Evolutionary conservation across 2,888 invertebrate species (phyloP).

Genomic region (Melitaea athalia): DNA sequence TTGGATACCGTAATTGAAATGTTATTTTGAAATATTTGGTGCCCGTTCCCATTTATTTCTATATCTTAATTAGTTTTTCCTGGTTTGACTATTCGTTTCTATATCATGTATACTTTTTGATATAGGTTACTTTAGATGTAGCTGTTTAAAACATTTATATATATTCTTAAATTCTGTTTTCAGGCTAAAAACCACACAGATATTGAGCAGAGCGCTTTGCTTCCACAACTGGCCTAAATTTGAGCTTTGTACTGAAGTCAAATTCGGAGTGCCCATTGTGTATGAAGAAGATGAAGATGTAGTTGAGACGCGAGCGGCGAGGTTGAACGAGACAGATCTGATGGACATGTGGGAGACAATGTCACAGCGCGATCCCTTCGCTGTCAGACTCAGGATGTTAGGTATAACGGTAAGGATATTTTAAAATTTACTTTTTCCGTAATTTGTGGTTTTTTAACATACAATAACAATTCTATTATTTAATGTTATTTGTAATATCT

Average conservation of each 20-base stretch:
- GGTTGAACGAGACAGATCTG: constrained; percentile 60
- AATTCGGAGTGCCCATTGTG: constrained; percentile 63
- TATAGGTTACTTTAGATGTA: too few species aligned
- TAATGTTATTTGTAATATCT: too few species aligned
- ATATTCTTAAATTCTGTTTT: constrained; percentile 11
- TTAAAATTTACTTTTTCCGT: neutral
- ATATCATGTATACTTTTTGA: too few species aligned
- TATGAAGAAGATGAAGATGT: constrained; percentile 48
- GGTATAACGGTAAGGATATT: constrained; percentile 54
- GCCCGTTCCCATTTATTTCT: too few species aligned
- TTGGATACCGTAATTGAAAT: too few species aligned
- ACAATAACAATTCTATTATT: too few species aligned
- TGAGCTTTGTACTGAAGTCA: constrained; percentile 62
- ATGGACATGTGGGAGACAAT: constrained; percentile 64
- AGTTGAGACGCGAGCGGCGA: constrained; percentile 45
- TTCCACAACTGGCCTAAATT: constrained; percentile 70
- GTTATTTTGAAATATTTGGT: too few species aligned
- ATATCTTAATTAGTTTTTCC: too few species aligned
- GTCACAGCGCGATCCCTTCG: constrained; percentile 55
- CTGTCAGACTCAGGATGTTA: constrained; percentile 52
- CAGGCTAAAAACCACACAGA: constrained; percentile 65
- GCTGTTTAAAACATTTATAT: too few species aligned
- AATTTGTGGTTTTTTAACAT: neutral
- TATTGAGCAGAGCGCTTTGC: constrained; percentile 58
- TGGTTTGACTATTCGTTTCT: too few species aligned